Evolutionary conservation across 2,113 vertebrate genomes (phyloP), one percentile per base, ranked within the genome.

Genomic region (Dissostichus mawsoni): DNA sequence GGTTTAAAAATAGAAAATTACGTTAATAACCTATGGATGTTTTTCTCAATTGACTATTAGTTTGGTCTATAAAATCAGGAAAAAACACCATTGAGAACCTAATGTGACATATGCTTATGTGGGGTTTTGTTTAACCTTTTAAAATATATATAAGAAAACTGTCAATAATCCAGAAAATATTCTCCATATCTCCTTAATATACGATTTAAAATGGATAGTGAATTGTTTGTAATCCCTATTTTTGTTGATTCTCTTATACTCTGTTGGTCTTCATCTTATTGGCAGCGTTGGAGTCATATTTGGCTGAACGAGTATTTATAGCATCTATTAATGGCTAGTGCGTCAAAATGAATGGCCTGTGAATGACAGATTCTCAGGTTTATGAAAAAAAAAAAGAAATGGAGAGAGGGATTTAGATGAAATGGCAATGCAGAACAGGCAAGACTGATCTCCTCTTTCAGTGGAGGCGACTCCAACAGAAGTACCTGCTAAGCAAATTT

Each of bases 401-500:
- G 11, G 33, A 56, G 80, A 71, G 73, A 16, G 66, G 86, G 68
- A 86, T 90, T 86, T 85, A 81, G 73, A 85, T 76, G 78, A 88
- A 82, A 86, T 52, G 74, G 82, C 85, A 52, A 33, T 45, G 76
- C 76, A 80, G 83, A 78, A 52, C 25, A 52, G 1, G 67, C 50
- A 74, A 83, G 83, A 91, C 78, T 81, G 90, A 92, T 92, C 78
- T 88, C 41, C 80, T 69, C 81, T 80, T 89, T 90, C 80, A 88
- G 87, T 56, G 25, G 55, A 69, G 82, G 76, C 58, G 75, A 88
- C 85, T 85, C 79, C 65, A 67, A 68, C 86, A 80, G 86, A 92
- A 93, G 77, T 76, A 86, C 88, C 87, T 84, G 81, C 89, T 90
- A 88, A 90, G 90, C 87, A 93, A 86, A 90, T 93, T 86, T 86